A percentile compares a stretch with the other conserved stretches of the same genome.
Conservation (phyloP, 1,140 invertebrate genomes). For the Prorops nasuta region DNA sequence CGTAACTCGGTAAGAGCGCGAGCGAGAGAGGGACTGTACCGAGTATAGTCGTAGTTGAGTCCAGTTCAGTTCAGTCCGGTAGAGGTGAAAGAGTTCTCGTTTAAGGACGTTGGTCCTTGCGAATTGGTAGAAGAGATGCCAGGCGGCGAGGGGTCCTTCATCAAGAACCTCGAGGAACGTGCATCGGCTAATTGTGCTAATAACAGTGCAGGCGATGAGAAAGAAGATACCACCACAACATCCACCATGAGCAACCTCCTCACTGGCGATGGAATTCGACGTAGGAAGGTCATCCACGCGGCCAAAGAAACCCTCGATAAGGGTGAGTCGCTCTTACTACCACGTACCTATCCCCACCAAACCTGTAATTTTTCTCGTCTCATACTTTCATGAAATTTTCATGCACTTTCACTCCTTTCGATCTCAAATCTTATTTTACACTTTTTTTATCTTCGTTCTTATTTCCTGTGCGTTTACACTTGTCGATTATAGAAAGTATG, state of each 20-base stretch:
- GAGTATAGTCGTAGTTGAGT: background rate
- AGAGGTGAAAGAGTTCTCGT: conserved; percentile 44
- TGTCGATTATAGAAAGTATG: too few relatives aligned
- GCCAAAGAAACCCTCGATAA: conserved; percentile 65
- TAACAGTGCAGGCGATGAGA: too few relatives aligned
- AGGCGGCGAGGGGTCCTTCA: conserved; percentile 56
- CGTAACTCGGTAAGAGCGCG: background rate
- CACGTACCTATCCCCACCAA: background rate
- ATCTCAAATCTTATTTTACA: too few relatives aligned
- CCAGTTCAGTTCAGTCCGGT: conserved; percentile 30
- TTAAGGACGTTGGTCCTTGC: conserved; percentile 44
- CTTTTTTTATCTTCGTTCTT: too few relatives aligned
- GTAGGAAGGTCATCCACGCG: conserved; percentile 62
- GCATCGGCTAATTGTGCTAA: too few relatives aligned
- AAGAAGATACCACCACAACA: too few relatives aligned
- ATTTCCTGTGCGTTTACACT: too few relatives aligned
- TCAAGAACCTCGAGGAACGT: too few relatives aligned
- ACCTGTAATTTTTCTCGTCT: too few relatives aligned
- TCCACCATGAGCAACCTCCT: conserved; percentile 42
- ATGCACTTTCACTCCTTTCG: too few relatives aligned
- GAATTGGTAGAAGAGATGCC: conserved; percentile 44
- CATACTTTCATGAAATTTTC: too few relatives aligned
- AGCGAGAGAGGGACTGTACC: background rate
- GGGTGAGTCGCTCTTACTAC: conserved; percentile 50
- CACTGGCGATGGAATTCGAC: conserved; percentile 47